Base-by-base conservation (phyloP, 2,113 vertebrate genomes). In the Serilophus lunatus region DNA sequence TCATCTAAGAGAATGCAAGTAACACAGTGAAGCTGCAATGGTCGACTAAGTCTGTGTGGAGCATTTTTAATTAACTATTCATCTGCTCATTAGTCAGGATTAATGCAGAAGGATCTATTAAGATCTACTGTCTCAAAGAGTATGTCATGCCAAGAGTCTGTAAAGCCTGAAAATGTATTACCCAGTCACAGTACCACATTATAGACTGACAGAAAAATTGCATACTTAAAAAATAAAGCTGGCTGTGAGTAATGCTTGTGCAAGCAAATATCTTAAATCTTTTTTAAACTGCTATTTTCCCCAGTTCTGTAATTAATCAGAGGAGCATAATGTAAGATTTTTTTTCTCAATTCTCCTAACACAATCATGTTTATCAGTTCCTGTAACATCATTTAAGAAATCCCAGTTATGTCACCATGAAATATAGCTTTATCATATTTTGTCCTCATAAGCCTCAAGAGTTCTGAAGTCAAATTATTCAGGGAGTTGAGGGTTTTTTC, bases 141-240 rank as follows among this genome's bases (percentile, higher is more conserved):
- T 84, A 65, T 87, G 82, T 94, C 82, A 59, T 85, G 81, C 54
- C 82, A 95, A 59, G 33, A 96, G 90, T 81, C 60, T 80, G 86
- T 94, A 96, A 96, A 94, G 35, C 60, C 71, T 93, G 79, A 94
- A 93, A 93, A 97, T 94, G 44, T 93, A 97, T 96, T 88, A 96
- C 56, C 54, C 56, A 90, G 92, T 90, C 92, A 96, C 47, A 81
- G 85, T 77, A 93, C 68, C 94, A 88, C 85, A 95, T 97, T 92
- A 96, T 60, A 94, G 95, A 96, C 87, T 96, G 94, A 90, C 93
- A 97, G 87, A 95, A 95, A 96, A 97, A 97, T 94, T 93, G 56
- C 90, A 80, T 92, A 89, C 85, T 93, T 95, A 96, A 96, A 95
- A 94, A 93, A 91, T 93, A 97, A 96, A 94, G 71, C 93, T 83